phyloP scores from a whole-genome alignment of 2,888 invertebrate species.

The Microctonus brassicae region DNA sequence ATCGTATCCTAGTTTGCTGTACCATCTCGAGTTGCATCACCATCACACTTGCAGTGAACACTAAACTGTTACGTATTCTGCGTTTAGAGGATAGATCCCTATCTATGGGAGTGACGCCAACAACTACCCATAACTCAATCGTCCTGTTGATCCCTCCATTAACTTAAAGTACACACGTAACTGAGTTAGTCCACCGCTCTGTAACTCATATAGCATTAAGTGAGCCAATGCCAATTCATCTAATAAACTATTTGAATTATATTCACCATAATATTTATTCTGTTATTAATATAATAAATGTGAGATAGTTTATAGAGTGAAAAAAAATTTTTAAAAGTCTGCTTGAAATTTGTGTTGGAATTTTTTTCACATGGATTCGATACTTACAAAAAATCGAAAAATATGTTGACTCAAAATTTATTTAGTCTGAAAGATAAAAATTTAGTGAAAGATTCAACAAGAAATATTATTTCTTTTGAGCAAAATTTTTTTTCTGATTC shows the following conservation, averaged over 20 bases:
- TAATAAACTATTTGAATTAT: not conserved
- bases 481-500: too few relatives aligned
- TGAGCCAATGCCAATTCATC: constrained; percentile 9
- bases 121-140: constrained; percentile 52
- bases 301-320: too few relatives aligned
- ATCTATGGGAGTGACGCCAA: constrained; percentile 49
- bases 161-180: constrained; percentile 48
- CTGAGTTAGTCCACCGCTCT: constrained; percentile 42
- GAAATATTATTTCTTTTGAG: too few relatives aligned
- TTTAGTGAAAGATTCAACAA: too few relatives aligned
- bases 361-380: too few relatives aligned
- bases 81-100: constrained; percentile 46
- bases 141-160: constrained; percentile 52
- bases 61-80: constrained; percentile 42
- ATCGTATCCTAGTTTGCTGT: constrained; percentile 9
- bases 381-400: too few relatives aligned
- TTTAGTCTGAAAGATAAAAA: too few relatives aligned
- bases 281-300: too few relatives aligned
- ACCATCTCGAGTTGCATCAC: not conserved
- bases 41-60: constrained; percentile 15
- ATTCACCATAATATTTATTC: too few relatives aligned
- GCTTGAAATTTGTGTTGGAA: too few relatives aligned
- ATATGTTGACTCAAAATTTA: too few relatives aligned
- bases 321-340: too few relatives aligned
- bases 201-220: constrained; percentile 42